Conservation (phyloP, 2,797 vertebrate species). For the Rhodeus uyekii region DNA sequence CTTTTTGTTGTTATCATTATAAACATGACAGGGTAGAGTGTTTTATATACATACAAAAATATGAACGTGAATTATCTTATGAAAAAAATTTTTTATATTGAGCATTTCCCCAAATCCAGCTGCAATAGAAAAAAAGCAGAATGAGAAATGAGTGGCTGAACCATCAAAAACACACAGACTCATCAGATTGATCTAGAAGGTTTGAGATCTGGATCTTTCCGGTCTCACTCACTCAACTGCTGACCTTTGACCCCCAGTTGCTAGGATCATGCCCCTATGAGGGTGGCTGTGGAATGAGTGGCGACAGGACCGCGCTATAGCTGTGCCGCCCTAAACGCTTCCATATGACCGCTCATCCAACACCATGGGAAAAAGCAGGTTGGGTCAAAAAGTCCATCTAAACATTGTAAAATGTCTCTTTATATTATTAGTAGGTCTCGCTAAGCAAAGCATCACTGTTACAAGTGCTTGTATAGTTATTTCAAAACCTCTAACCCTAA, state of each 20-base stretch:
- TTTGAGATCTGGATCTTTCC: slow-evolving; percentile 56
- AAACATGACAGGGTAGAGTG: background rate
- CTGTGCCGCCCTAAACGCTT: slow-evolving; percentile 51
- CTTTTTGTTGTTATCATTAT: background rate
- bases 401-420: slow-evolving; percentile 11
- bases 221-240: slow-evolving; percentile 51
- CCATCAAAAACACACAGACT: background rate
- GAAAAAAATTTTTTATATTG: background rate
- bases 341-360: slow-evolving; percentile 53
- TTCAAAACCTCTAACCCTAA: background rate
- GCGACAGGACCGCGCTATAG: slow-evolving; percentile 39
- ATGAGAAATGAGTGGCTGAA: background rate
- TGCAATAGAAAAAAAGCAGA: background rate
- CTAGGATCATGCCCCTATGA: slow-evolving; percentile 63
- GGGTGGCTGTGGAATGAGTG: slow-evolving; percentile 59
- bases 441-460: background rate
- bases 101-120: background rate
- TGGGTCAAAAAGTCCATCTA: slow-evolving; percentile 30
- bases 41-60: background rate
- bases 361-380: slow-evolving; percentile 44
- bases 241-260: slow-evolving; percentile 67
- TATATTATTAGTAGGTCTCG: slow-evolving; percentile 8
- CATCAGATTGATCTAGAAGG: slow-evolving; percentile 52
- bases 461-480: background rate
- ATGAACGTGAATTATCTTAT: background rate